Evolutionary conservation across 1,140 invertebrate genomes (phyloP).

Genomic region (Rhyzopertha dominica): DNA sequence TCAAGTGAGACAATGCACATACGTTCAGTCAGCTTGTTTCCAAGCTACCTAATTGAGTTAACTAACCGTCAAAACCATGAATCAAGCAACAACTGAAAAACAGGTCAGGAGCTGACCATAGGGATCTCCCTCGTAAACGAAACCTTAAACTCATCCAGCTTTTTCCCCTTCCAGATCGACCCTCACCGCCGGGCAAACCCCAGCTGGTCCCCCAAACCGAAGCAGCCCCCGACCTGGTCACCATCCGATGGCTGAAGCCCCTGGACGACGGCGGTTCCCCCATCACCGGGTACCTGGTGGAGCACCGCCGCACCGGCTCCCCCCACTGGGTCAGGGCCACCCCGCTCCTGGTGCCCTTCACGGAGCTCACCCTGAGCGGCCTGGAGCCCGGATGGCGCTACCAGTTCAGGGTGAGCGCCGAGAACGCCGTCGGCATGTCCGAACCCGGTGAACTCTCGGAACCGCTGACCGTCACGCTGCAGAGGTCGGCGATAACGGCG

Average conservation of each 20-base stretch:
- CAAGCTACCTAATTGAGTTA: too few species aligned
- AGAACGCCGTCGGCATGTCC: constrained; percentile 79
- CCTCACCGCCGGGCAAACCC: constrained; percentile 71
- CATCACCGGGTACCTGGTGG: constrained; percentile 77
- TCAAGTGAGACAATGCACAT: too few species aligned
- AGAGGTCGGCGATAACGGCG: constrained; percentile 58
- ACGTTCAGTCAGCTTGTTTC: too few species aligned
- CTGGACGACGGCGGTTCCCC: constrained; percentile 81
- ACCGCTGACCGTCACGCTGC: constrained; percentile 66
- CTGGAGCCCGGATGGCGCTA: constrained; percentile 83
- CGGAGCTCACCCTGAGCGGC: constrained; percentile 69
- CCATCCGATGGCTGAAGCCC: constrained; percentile 80
- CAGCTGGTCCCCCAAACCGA: constrained; percentile 60
- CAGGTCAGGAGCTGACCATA: too few species aligned
- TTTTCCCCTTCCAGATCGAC: constrained; percentile 58
- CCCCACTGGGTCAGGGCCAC: constrained; percentile 73
- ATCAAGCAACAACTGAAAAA: too few species aligned
- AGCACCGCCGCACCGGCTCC: constrained; percentile 70
- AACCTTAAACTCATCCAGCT: neutral
- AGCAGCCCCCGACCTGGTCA: constrained; percentile 74
- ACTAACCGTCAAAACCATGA: too few species aligned
- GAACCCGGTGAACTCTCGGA: constrained; percentile 74
- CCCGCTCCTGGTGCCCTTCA: constrained; percentile 60
- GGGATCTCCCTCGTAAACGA: constrained; percentile 2
- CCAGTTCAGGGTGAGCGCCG: constrained; percentile 81